A percentile compares a stretch with the other conserved stretches of the same genome.
Conservation (phyloP, 2,888 invertebrate genomes). For the Luffia ferchaultella region DNA sequence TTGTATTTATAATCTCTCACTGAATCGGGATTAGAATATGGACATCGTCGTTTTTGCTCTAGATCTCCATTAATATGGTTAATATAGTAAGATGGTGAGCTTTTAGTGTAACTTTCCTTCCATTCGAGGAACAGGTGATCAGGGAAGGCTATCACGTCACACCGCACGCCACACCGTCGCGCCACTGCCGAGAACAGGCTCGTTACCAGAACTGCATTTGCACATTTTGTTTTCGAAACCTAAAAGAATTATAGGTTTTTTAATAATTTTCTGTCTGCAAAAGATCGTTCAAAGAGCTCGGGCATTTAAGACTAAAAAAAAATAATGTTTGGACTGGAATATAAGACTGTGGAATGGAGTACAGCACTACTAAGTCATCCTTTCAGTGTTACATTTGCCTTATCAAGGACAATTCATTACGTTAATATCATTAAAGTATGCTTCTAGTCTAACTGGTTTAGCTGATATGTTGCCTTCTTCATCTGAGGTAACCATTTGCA, state of each 20-base stretch:
- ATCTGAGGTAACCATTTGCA: too few relatives aligned
- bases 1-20: conserved; percentile 22
- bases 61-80: conserved; percentile 30
- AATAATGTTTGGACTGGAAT: too few relatives aligned
- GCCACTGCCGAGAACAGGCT: conserved; percentile 38
- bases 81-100: conserved; percentile 23
- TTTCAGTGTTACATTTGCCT: too few relatives aligned
- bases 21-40: conserved; percentile 23
- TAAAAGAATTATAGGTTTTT: too few relatives aligned
- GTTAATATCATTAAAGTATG: too few relatives aligned
- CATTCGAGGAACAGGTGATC: conserved; percentile 42
- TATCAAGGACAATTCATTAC: too few relatives aligned
- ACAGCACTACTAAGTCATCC: too few relatives aligned
- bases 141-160: conserved; percentile 35
- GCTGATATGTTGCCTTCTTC: too few relatives aligned
- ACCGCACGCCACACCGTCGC: conserved; percentile 29
- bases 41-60: conserved; percentile 29
- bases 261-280: neutral
- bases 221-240: conserved; percentile 28
- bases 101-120: conserved; percentile 20
- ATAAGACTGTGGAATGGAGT: too few relatives aligned
- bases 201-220: conserved; percentile 27
- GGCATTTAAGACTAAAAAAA: too few relatives aligned
- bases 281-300: too few relatives aligned
- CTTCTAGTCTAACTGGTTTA: too few relatives aligned